Conservation (phyloP, 30 jellyfish, hydroid and myxozoan genomes). For the Cassiopea xamachana region DNA sequence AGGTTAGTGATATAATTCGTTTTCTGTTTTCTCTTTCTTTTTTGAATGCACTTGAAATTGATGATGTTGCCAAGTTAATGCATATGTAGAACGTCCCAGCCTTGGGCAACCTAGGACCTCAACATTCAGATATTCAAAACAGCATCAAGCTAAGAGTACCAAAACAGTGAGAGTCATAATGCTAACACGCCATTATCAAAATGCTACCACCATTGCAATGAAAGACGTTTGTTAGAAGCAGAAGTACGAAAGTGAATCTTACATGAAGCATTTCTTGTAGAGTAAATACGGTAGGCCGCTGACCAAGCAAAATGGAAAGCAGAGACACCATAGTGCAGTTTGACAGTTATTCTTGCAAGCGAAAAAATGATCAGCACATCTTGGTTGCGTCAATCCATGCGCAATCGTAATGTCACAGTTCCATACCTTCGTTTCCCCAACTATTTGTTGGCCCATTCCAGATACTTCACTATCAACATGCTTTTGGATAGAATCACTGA, state of each 20-base stretch:
- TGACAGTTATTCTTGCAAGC: slow-evolving; percentile 81
- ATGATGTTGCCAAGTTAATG: too few relatives aligned
- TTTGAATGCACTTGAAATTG: too few relatives aligned
- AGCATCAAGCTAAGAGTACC: too few relatives aligned
- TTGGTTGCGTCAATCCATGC: slow-evolving; percentile 81
- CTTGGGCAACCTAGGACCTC: too few relatives aligned
- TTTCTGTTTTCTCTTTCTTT: too few relatives aligned
- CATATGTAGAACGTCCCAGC: too few relatives aligned
- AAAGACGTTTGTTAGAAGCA: neutral
- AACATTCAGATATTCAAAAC: too few relatives aligned
- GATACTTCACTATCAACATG: slow-evolving; percentile 51
- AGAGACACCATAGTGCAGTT: slow-evolving; percentile 79
- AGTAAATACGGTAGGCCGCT: slow-evolving; percentile 77
- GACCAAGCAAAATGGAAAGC: slow-evolving; percentile 87
- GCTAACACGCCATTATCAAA: neutral
- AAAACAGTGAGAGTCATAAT: neutral
- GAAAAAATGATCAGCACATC: slow-evolving; percentile 84
- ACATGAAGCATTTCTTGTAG: slow-evolving; percentile 82
- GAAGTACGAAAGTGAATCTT: slow-evolving; percentile 6
- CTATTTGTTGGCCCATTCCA: slow-evolving; percentile 19
- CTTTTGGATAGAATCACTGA: slow-evolving; percentile 77
- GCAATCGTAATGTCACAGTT: slow-evolving; percentile 77
- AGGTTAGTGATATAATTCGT: too few relatives aligned
- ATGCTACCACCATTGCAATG: neutral
- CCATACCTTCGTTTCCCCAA: slow-evolving; percentile 69